Percentiles rank a stretch among this genome's conserved stretches.
Conservation (phyloP, 2,888 invertebrate genomes). For the Strigamia maritima region DNA sequence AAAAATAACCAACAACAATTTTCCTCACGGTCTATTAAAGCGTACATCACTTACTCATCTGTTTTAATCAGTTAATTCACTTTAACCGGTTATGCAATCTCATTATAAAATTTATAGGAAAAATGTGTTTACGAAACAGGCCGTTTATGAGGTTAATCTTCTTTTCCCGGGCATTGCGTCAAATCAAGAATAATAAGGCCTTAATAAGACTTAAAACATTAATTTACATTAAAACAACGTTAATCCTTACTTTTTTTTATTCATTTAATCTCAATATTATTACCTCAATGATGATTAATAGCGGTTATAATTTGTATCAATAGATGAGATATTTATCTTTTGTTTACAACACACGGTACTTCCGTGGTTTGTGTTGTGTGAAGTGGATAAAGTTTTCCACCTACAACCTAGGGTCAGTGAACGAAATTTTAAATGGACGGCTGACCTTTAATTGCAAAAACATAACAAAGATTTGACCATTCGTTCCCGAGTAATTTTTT, state of each 20-base stretch:
- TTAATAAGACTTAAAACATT: neutral
- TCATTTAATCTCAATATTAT: neutral
- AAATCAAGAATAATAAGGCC: neutral
- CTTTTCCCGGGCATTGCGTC: neutral
- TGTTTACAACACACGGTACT: neutral
- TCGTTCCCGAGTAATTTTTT: neutral
- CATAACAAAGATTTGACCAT: neutral
- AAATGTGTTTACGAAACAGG: slow-evolving; percentile 7
- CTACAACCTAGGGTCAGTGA: slow-evolving; percentile 10
- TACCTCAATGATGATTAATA: neutral
- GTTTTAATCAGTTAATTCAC: neutral
- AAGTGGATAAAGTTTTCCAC: neutral
- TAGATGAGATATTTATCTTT: neutral
- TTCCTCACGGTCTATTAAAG: slow-evolving; percentile 15
- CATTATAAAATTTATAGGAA: neutral
- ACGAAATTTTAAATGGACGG: slow-evolving; percentile 22
- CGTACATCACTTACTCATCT: neutral
- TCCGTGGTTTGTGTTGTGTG: slow-evolving; percentile 7
- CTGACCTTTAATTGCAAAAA: slow-evolving; percentile 1
- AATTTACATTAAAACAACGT: neutral
- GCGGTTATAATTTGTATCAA: neutral
- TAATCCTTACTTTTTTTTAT: neutral
- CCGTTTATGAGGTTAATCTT: slow-evolving; percentile 24
- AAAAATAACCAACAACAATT: neutral
- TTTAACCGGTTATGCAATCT: slow-evolving; percentile 5